Evolutionary conservation across 2,113 vertebrate species (phyloP), one percentile per base, ranked within the genome.

Genomic region (Leptocoma aspasia): DNA sequence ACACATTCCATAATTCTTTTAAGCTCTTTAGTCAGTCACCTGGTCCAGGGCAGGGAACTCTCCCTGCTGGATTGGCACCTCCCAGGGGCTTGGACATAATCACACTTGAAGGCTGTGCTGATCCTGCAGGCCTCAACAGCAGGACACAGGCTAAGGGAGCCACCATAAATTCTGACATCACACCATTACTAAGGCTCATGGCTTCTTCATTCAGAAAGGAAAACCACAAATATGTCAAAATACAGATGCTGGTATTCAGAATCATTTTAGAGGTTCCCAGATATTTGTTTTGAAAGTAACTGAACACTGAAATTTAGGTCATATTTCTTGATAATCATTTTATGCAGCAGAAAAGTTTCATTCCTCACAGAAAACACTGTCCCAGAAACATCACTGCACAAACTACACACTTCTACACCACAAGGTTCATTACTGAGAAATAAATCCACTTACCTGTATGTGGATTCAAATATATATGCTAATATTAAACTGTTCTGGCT

Each of bases 61-160:
- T 2, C 59, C 28, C 37, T 78, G 42, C 41, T 44, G 86, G 10
- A 31, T 14, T 31, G 33, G 84, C 88, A 82, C 7, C 61, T 70
- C 57, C 76, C 64, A 33, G 27, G 41, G 65, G n/a, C 85, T 93
- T 37, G 73, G 75, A 91, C 95, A 85, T 89, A 94, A 94, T 69
- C 91, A 91, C 57, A 17, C 91, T 59, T 65, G 83, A 90, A 87
- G 79, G 92, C 78, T 61, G 11, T 0, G 15, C 30, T 44, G 82
- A 52, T 70, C 94, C 91, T 69, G 16, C 8, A 52, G 77, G 31
- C 53, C 54, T 54, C 41, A 63, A 9, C 35, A 73, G 53, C 41
- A 18, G 53, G 37, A 18, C 42, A 13, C 2, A 11, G 81, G 50
- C 17, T 33, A 15, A 70, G 35, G 30, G 53, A 69, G 35, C 31